Percentiles rank a stretch among this genome's conserved stretches.
phyloP scores from a whole-genome alignment of 2,888 invertebrate species.

The Lottia gigantea region DNA sequence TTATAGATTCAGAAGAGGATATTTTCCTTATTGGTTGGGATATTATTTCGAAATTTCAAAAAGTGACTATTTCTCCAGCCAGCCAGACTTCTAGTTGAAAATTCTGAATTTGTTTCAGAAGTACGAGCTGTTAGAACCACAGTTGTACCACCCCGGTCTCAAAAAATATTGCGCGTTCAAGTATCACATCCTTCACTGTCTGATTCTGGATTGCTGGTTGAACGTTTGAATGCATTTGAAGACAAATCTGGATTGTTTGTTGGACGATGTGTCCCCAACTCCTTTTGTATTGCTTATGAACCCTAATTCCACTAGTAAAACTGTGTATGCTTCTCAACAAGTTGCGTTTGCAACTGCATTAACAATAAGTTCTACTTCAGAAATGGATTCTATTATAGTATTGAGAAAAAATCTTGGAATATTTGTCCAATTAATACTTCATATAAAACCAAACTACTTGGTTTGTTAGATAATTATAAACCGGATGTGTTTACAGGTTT shows the following conservation, averaged over 20 bases:
- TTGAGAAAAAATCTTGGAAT: background rate
- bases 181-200: background rate
- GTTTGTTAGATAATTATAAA: background rate
- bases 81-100: background rate
- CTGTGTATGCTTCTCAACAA: background rate
- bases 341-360: background rate
- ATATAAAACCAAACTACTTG: background rate
- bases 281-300: slow-evolving; percentile 5
- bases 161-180: background rate
- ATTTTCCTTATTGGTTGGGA: slow-evolving; percentile 6
- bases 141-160: background rate
- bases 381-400: background rate
- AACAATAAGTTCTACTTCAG: no score
- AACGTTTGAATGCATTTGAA: background rate
- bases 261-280: background rate
- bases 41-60: background rate
- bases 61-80: background rate
- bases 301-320: background rate
- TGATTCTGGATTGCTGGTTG: background rate
- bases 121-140: background rate
- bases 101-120: background rate
- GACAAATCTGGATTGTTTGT: background rate
- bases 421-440: background rate
- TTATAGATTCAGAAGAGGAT: background rate
- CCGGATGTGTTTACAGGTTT: slow-evolving; percentile 3